phyloP scores from a whole-genome alignment of 2,888 invertebrate genomes.

The Agonopterix subpropinquella region DNA sequence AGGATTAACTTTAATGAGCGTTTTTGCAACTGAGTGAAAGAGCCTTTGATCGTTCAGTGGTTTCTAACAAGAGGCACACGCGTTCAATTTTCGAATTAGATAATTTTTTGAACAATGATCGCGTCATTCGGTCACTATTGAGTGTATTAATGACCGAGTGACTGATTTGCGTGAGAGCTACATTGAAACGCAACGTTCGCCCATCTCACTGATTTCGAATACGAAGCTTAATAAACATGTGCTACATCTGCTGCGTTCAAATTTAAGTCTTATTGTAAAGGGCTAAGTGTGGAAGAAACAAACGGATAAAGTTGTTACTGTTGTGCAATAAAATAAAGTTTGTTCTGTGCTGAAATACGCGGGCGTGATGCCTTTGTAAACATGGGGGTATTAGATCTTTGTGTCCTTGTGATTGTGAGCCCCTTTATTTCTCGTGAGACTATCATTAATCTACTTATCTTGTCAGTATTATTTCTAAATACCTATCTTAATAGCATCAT shows the following conservation, averaged over 20 bases:
- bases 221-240: background rate
- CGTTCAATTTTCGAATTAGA: slow-evolving; percentile 18
- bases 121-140: slow-evolving; percentile 13
- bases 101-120: slow-evolving; percentile 8
- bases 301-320: background rate
- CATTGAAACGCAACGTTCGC: slow-evolving; percentile 11
- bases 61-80: slow-evolving; percentile 21
- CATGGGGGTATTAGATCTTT: background rate
- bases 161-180: slow-evolving; percentile 26
- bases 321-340: background rate
- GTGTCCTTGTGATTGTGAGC: too few relatives aligned
- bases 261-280: background rate
- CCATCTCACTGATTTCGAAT: slow-evolving; percentile 10
- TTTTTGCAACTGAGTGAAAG: too few relatives aligned
- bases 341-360: background rate
- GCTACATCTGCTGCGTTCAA: background rate
- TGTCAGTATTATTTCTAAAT: too few relatives aligned
- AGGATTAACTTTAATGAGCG: too few relatives aligned
- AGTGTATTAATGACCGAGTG: slow-evolving; percentile 15
- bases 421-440: background rate
- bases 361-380: slow-evolving; percentile 1
- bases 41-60: too few relatives aligned
- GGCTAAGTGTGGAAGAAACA: background rate
- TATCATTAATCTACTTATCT: background rate
- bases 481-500: too few relatives aligned